These are phyloP conservation scores for Cydia amplana DNA, from an alignment of 1,140 invertebrate genomes.

Conservation along the genomic window DNA sequence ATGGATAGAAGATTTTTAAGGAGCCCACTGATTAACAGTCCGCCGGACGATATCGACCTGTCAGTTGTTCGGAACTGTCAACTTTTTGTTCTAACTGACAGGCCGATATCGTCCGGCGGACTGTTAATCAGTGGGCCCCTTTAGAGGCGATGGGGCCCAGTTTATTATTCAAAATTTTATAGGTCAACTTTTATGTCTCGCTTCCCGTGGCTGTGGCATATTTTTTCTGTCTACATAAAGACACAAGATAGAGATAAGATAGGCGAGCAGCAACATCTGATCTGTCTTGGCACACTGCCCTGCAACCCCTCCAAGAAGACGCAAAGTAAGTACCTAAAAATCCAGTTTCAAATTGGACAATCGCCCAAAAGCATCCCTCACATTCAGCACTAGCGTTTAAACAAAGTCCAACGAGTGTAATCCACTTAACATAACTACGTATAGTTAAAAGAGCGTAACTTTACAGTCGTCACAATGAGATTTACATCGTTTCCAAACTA, in stretches of 20 bases:
- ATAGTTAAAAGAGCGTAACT: constrained; percentile 3
- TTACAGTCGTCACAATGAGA: not conserved
- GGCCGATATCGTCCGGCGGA: too few relatives aligned
- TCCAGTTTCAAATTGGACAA: constrained; percentile 8
- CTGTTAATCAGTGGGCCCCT: too few relatives aligned
- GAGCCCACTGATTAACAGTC: too few relatives aligned
- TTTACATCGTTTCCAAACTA: not conserved
- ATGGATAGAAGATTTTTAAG: not conserved
- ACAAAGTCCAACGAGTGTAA: constrained; percentile 11
- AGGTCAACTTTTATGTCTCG: too few relatives aligned
- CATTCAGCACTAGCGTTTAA: constrained; percentile 18
- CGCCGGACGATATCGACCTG: too few relatives aligned
- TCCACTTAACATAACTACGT: constrained; percentile 24
- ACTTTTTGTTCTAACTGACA: too few relatives aligned
- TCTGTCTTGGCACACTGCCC: constrained; percentile 13
- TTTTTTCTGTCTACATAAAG: not conserved
- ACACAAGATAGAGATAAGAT: not conserved
- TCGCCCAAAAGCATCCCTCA: constrained; percentile 30
- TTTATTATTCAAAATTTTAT: too few relatives aligned
- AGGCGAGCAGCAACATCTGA: constrained; percentile 8
- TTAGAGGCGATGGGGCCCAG: not conserved
- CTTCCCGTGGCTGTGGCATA: too few relatives aligned
- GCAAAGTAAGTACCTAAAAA: not conserved
- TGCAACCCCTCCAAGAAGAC: constrained; percentile 3
- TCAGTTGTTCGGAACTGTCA: too few relatives aligned